These are phyloP conservation scores for Sternarchorhynchus goeldii DNA, from an alignment of 2,797 vertebrate genomes.

Conservation along the genomic window DNA sequence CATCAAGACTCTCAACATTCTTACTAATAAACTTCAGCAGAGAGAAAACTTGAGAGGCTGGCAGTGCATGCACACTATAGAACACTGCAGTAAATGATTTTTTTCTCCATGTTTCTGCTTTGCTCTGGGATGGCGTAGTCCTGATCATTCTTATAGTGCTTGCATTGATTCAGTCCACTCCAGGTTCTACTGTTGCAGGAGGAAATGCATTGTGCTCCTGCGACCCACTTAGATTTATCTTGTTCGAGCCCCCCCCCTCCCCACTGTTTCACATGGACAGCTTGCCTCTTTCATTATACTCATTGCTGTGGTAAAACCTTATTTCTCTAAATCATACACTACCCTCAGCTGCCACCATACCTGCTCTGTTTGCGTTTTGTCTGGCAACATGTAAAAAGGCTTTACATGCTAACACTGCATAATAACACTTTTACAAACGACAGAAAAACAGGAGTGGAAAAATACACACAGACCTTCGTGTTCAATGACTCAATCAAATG, in stretches of 20 bases:
- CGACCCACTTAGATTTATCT: slow-evolving; percentile 76
- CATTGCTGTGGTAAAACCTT: slow-evolving; percentile 47
- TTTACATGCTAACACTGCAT: slow-evolving; percentile 30
- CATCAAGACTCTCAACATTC: background rate
- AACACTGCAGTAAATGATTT: slow-evolving; percentile 26
- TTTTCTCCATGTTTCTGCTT: slow-evolving; percentile 11
- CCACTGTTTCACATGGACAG: slow-evolving; percentile 63
- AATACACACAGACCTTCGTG: slow-evolving; percentile 7
- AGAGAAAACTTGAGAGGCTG: background rate
- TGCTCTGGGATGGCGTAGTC: slow-evolving; percentile 46
- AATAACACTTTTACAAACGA: slow-evolving; percentile 1
- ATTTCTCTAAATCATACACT: slow-evolving; percentile 38
- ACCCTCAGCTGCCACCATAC: slow-evolving; percentile 22
- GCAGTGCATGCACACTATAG: slow-evolving; percentile 1
- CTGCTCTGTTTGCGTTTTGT: slow-evolving; percentile 46
- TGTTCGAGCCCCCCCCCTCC: slow-evolving; percentile 64
- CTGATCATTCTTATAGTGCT: slow-evolving; percentile 58
- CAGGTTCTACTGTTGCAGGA: slow-evolving; percentile 37
- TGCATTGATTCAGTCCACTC: slow-evolving; percentile 56
- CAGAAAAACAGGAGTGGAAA: background rate
- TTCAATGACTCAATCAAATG: slow-evolving; percentile 24
- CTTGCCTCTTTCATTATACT: slow-evolving; percentile 52
- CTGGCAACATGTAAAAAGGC: slow-evolving; percentile 30
- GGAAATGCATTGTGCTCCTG: slow-evolving; percentile 43
- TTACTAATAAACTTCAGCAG: background rate